Percentiles rank a stretch among this genome's conserved stretches.
Conservation (phyloP, 2,113 vertebrate genomes). For the Synodontis membranacea region DNA sequence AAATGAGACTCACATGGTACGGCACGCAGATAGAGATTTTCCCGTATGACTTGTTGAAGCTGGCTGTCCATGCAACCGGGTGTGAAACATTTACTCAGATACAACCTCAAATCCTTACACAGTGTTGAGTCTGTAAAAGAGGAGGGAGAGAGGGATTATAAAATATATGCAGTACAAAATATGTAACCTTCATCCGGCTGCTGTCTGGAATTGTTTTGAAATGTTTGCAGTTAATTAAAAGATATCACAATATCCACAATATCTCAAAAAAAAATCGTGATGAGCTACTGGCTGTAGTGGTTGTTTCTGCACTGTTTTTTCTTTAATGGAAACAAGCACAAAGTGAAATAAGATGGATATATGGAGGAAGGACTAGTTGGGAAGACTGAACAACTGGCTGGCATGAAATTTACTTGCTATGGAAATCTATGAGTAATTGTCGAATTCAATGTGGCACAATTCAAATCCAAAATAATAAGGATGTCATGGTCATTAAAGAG, state of each 20-base stretch:
- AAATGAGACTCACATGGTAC: constrained; percentile 70
- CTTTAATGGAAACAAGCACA: background rate
- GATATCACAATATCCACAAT: background rate
- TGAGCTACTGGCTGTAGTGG: background rate
- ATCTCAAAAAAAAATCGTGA: background rate
- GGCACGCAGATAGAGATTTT: constrained; percentile 77
- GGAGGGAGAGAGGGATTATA: background rate
- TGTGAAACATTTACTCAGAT: constrained; percentile 79
- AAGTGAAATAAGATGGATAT: background rate
- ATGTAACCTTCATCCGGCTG: background rate
- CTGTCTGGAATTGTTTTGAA: background rate
- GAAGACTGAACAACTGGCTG: background rate
- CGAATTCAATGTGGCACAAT: background rate
- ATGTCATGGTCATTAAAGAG: background rate
- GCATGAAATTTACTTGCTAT: background rate
- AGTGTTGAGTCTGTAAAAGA: constrained; percentile 68
- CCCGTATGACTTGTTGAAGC: constrained; percentile 77
- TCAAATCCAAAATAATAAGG: background rate
- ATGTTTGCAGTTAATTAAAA: background rate
- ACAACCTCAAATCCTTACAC: constrained; percentile 77
- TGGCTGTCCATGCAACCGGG: constrained; percentile 76
- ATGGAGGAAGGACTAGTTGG: too few relatives aligned
- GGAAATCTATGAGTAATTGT: background rate
- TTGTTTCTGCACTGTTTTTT: background rate
- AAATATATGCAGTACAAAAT: background rate